Percentiles rank a stretch among this genome's conserved stretches.
phyloP scores from a whole-genome alignment of 2,113 vertebrate species.

The Hippopotamus amphibius region DNA sequence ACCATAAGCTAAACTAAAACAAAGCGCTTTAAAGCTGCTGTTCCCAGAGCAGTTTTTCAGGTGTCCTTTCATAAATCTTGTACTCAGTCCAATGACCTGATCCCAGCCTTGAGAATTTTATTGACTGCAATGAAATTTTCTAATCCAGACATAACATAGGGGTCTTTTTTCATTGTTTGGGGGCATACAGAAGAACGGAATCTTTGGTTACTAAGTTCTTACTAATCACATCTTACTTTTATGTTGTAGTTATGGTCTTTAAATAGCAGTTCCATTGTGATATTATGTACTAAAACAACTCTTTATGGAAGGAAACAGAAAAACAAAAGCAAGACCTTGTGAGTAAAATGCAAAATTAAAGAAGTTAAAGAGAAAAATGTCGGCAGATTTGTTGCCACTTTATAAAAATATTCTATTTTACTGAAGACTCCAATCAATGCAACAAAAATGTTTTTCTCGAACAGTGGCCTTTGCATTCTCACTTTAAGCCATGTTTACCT shows the following conservation, averaged over 20 bases:
- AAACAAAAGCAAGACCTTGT: not conserved
- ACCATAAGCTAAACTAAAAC: not conserved
- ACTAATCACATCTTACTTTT: not conserved
- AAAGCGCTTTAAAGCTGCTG: not conserved
- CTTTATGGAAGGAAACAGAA: not conserved
- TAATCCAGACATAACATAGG: not conserved
- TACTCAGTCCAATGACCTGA: not conserved
- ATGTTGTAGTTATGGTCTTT: not conserved
- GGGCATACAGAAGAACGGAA: not conserved
- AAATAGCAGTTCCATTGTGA: not conserved
- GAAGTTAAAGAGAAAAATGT: not conserved
- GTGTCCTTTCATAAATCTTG: not conserved
- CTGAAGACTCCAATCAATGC: not conserved
- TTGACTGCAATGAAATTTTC: not conserved
- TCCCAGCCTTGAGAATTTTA: not conserved
- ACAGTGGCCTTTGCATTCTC: not conserved
- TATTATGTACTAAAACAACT: not conserved
- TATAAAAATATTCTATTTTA: not conserved
- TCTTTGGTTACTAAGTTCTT: not conserved
- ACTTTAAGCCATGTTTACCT: not conserved
- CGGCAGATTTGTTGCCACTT: not conserved
- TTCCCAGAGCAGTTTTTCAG: not conserved
- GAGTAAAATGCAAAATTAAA: conserved; percentile 17
- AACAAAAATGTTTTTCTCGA: not conserved
- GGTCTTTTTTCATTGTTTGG: not conserved